phyloP scores from a whole-genome alignment of 2,797 vertebrate genomes.

The Agapornis canus region DNA sequence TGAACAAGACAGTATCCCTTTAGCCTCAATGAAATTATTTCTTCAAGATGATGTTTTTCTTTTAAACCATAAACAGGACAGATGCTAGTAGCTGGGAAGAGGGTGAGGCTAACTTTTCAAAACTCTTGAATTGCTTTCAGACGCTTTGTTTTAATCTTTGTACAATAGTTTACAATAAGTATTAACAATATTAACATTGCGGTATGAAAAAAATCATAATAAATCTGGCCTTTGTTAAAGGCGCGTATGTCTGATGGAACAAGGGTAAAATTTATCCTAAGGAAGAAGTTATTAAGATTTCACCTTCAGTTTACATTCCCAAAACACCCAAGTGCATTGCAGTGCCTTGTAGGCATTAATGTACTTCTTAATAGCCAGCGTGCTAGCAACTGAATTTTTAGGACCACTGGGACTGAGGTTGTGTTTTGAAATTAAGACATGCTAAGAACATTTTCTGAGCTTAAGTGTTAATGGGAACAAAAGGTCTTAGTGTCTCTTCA shows the following conservation, averaged over 20 bases:
- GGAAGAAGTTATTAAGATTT: neutral
- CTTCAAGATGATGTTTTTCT: conserved; percentile 55
- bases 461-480: conserved; percentile 50
- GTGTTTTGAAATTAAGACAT: conserved; percentile 64
- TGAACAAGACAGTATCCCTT: conserved; percentile 72
- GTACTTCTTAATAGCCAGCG: neutral
- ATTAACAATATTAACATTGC: conserved; percentile 78
- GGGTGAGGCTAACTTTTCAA: conserved; percentile 45
- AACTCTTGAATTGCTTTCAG: conserved; percentile 59
- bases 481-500: conserved; percentile 55
- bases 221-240: conserved; percentile 37
- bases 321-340: neutral
- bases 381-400: conserved; percentile 17
- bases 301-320: neutral
- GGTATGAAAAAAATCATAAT: conserved; percentile 38
- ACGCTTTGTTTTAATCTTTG: conserved; percentile 59
- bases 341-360: neutral
- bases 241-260: neutral
- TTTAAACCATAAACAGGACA: conserved; percentile 49
- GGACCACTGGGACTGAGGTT: conserved; percentile 11
- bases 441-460: neutral
- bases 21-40: conserved; percentile 63
- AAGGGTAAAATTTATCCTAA: conserved; percentile 3
- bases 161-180: conserved; percentile 74
- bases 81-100: conserved; percentile 52